A percentile compares a stretch with the other conserved stretches of the same genome.
phyloP scores from a whole-genome alignment of 2,113 vertebrate species.

The Nipponia nippon region DNA sequence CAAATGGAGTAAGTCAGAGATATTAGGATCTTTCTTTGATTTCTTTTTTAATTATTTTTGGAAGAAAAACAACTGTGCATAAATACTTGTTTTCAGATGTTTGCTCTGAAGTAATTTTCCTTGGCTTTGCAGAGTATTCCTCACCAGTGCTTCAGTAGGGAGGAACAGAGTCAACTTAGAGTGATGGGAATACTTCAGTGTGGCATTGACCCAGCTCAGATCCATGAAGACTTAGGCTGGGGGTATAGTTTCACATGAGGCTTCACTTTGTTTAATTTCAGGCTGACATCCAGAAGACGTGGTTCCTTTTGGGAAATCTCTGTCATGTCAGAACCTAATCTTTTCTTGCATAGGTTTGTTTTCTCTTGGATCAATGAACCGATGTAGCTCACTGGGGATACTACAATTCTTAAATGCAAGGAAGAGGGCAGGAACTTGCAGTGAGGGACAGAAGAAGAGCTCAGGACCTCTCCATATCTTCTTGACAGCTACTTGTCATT shows the following conservation, averaged over 20 bases:
- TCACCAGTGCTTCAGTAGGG: not conserved
- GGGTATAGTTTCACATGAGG: not conserved
- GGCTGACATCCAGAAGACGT: not conserved
- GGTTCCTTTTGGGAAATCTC: not conserved
- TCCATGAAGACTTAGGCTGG: not conserved
- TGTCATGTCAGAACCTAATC: not conserved
- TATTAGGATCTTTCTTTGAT: not conserved
- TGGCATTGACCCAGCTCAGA: not conserved
- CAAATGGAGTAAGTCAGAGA: not conserved
- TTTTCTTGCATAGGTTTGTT: not conserved
- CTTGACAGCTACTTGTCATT: not conserved
- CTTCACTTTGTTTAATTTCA: not conserved
- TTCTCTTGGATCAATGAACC: not conserved
- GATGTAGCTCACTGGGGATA: not conserved
- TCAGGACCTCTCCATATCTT: not conserved
- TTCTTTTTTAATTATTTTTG: not conserved
- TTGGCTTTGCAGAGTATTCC: not conserved
- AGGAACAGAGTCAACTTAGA: not conserved
- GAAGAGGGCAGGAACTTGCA: not conserved
- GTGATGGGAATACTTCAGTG: not conserved
- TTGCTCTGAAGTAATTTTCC: not conserved
- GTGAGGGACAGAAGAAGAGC: not conserved
- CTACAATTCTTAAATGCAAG: not conserved
- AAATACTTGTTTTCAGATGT: not conserved
- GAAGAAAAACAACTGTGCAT: not conserved